Percentiles rank a stretch among this genome's conserved stretches.
Conservation (phyloP, 2,797 vertebrate species). For the Malurus splendens region DNA sequence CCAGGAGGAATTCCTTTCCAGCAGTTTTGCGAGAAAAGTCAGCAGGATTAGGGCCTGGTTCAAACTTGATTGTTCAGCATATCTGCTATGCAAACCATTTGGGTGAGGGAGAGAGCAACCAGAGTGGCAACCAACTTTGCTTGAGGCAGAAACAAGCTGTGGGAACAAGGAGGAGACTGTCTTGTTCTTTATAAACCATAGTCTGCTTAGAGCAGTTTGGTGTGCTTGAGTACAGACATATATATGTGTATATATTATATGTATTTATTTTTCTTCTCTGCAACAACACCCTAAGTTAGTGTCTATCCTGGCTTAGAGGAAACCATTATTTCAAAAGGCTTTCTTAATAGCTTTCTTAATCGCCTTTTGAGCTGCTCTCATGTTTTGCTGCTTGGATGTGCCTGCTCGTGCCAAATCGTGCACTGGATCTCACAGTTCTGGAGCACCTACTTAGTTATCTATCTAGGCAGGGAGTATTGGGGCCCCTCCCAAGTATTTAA, state of each 20-base stretch:
- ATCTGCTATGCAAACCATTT: conserved; percentile 57
- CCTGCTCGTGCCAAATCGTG: neutral
- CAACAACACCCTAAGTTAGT: neutral
- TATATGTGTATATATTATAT: neutral
- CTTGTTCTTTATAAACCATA: neutral
- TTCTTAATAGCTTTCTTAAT: conserved; percentile 6
- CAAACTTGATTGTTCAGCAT: conserved; percentile 56
- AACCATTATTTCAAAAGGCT: conserved; percentile 28
- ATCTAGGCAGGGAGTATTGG: neutral
- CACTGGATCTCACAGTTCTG: neutral
- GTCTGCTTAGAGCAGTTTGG: neutral
- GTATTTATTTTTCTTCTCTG: neutral
- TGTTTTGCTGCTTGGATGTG: conserved; percentile 13
- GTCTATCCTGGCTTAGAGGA: conserved; percentile 4
- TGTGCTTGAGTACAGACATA: neutral
- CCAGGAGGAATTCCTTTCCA: conserved; percentile 61
- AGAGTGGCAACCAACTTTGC: conserved; percentile 53
- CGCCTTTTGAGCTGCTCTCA: neutral
- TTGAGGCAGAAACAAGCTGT: conserved; percentile 42
- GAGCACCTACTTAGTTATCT: conserved; percentile 14
- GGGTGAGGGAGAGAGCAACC: conserved; percentile 48
- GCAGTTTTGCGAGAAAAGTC: conserved; percentile 51
- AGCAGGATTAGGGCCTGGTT: conserved; percentile 59
- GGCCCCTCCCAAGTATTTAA: conserved; percentile 42
- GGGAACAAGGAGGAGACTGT: conserved; percentile 42